These are phyloP conservation scores for Ciconia nigra DNA, from an alignment of 2,797 vertebrate genomes.

Conservation along the genomic window DNA sequence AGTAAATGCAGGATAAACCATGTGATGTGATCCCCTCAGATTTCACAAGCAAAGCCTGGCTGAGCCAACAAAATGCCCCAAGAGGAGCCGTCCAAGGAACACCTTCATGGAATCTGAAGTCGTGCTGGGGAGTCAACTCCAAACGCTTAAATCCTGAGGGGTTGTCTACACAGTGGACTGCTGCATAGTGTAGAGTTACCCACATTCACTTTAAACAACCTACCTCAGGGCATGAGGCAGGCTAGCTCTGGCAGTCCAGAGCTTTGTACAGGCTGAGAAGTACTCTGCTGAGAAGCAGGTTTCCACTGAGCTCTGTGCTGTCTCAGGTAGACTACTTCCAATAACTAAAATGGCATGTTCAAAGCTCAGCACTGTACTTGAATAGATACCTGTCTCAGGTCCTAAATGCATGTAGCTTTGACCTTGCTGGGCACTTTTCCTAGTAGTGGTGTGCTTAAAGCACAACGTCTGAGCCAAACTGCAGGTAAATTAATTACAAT, in stretches of 20 bases:
- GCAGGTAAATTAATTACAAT: not conserved
- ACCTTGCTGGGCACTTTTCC: not conserved
- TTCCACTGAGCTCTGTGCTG: not conserved
- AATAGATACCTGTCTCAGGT: not conserved
- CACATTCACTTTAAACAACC: not conserved
- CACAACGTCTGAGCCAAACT: not conserved
- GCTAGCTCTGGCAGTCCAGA: not conserved
- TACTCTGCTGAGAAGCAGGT: not conserved
- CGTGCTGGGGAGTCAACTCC: not conserved
- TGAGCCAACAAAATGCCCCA: constrained; percentile 45
- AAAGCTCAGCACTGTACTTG: not conserved
- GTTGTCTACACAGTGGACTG: not conserved
- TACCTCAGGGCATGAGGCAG: not conserved
- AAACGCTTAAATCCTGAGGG: not conserved
- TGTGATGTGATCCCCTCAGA: constrained; percentile 62
- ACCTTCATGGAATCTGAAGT: constrained; percentile 31
- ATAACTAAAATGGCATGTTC: not conserved
- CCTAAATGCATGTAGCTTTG: not conserved
- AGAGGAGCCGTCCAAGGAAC: constrained; percentile 24
- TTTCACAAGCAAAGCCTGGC: constrained; percentile 55
- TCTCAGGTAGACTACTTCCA: not conserved
- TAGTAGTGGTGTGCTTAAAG: not conserved
- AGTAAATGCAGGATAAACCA: constrained; percentile 53
- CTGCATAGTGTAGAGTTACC: constrained; percentile 2
- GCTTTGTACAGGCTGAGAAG: not conserved